Conservation (phyloP, 2,113 vertebrate genomes). For the Delphinus delphis region DNA sequence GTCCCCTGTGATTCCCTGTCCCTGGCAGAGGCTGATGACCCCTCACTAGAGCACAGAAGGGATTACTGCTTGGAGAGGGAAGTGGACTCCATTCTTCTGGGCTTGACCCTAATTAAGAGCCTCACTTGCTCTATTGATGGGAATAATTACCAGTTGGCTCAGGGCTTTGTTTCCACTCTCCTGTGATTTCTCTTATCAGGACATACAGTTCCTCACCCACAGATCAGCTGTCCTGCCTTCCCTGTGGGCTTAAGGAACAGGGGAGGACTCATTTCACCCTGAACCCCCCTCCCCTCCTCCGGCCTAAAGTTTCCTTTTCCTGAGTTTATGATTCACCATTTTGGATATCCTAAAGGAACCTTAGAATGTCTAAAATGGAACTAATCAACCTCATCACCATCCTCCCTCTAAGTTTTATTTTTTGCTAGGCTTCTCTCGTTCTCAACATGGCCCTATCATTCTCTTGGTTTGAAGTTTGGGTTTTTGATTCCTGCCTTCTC, state of each 20-base stretch:
- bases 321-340: background rate
- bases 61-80: background rate
- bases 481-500: background rate
- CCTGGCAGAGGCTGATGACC: background rate
- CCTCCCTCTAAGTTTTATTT: background rate
- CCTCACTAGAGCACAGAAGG: background rate
- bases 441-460: background rate
- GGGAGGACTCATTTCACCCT: background rate
- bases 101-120: background rate
- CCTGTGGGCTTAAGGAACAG: background rate
- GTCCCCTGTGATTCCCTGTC: background rate
- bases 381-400: background rate
- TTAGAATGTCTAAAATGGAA: background rate
- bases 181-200: conserved; percentile 6
- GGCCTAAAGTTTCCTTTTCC: background rate
- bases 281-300: background rate
- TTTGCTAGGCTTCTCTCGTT: background rate
- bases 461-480: background rate
- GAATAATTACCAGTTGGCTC: background rate
- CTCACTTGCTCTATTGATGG: background rate
- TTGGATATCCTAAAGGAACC: background rate
- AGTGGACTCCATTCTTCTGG: background rate
- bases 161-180: background rate
- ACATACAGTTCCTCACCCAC: background rate
- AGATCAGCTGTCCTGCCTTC: background rate